phyloP scores from a whole-genome alignment of 1,140 invertebrate species.

The Lasioglossum albipes region DNA sequence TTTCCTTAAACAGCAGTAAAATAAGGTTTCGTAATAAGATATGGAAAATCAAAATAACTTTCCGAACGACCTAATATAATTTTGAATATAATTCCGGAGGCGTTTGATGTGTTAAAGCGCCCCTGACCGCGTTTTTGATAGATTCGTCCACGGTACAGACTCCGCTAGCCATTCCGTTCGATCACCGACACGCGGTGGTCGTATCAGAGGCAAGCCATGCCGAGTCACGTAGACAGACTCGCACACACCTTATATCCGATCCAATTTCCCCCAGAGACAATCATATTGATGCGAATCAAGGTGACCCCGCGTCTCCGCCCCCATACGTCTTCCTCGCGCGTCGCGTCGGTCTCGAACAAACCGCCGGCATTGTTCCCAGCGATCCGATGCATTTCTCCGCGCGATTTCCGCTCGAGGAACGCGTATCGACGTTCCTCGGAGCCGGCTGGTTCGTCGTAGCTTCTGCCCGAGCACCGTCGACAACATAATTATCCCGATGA shows the following conservation, averaged over 20 bases:
- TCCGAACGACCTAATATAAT: no score
- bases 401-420: slow-evolving; percentile 3
- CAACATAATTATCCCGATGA: slow-evolving; percentile 54
- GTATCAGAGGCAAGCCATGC: background rate
- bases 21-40: no score
- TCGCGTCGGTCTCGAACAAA: background rate
- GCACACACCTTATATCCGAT: slow-evolving; percentile 4
- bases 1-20: no score
- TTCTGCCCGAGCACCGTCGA: slow-evolving; percentile 27
- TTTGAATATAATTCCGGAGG: no score
- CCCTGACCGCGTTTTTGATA: no score
- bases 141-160: no score
- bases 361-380: background rate
- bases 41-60: no score
- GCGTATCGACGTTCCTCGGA: slow-evolving; percentile 23
- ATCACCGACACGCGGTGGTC: background rate
- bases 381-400: background rate
- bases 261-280: background rate
- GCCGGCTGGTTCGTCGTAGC: background rate
- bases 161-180: background rate
- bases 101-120: no score
- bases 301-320: background rate
- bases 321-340: background rate
- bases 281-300: slow-evolving; percentile 4
- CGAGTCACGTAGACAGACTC: background rate